Evolutionary conservation across 2,797 vertebrate genomes (phyloP), one percentile per base, ranked within the genome.

Genomic region (Hydrolagus colliei): DNA sequence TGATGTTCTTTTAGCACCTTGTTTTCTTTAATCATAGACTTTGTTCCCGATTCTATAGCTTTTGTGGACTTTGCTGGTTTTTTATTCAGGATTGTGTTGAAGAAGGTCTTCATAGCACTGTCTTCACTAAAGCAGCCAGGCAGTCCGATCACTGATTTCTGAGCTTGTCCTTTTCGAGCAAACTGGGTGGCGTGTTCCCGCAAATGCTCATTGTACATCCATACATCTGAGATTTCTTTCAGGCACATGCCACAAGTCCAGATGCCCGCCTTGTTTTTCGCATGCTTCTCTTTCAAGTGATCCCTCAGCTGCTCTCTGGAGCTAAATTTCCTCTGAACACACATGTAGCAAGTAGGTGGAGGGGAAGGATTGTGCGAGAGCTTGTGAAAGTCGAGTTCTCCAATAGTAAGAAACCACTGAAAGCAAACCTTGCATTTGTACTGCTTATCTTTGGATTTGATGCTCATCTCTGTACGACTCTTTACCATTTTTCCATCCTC

Each of bases 211-310:
- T 99, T 99, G 91, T 98, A 99, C 98, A 98, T 98, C 97, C 98
- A 99, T 52, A 99, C 95, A 0, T 98, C 97, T 0, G 97, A 96
- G 87, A 98, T 98, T 92, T 98, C 97, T 91, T 97, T 96, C 88
- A 98, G 92, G 87, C 98, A 99, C 97, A 99, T 99, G 59, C 98
- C 98, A 0, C 98, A 99, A n/a, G 96, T 96, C 98, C 98, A 99
- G 75, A 97, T 94, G 1, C 98, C 96, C 0, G 95, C 95, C 88
- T 96, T 96, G 92, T 98, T 96, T 90, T 96, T 97, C 79, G 94
- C 94, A 0, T 99, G 98, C 88, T 97, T 99, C 90, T 98, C 97
- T 89, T 93, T 96, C 86, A 99, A 91, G 86, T 99, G 98, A 88
- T 98, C 97, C 87, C 96, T 92, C 73, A 99, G 93, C 89, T 97